Evolutionary conservation across 1,140 invertebrate genomes (phyloP).

Genomic region (Brachionus rubens): DNA sequence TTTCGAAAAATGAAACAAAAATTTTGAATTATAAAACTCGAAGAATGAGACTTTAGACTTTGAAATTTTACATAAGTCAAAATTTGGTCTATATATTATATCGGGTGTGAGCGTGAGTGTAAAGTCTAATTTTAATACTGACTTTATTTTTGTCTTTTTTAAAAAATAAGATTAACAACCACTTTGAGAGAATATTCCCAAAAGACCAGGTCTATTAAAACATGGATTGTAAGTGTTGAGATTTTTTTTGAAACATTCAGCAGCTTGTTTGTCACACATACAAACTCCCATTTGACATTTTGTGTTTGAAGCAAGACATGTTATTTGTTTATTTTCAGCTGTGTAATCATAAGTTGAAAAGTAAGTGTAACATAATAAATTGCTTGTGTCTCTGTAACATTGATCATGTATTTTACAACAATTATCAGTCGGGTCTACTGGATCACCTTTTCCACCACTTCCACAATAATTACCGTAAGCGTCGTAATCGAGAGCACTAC

Average conservation of each 20-base stretch:
- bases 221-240: background rate
- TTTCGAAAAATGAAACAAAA: background rate
- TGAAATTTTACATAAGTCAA: too few species aligned
- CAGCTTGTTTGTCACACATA: background rate
- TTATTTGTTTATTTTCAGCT: background rate
- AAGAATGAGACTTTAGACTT: too few species aligned
- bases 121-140: too few species aligned
- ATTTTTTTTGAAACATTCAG: constrained; percentile 11
- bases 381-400: constrained; percentile 13
- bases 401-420: constrained; percentile 42
- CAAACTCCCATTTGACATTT: constrained; percentile 3
- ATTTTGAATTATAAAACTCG: too few species aligned
- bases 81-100: too few species aligned
- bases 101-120: too few species aligned
- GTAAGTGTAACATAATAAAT: background rate
- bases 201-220: constrained; percentile 8
- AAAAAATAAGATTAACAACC: background rate
- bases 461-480: constrained; percentile 50
- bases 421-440: constrained; percentile 49
- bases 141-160: too few species aligned
- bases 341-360: constrained; percentile 33
- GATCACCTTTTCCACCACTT: constrained; percentile 47
- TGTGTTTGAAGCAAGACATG: background rate
- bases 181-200: background rate
- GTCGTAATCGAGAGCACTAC: constrained; percentile 48